Evolutionary conservation across 2,888 invertebrate species (phyloP).

Genomic region (Copidosoma aretas): DNA sequence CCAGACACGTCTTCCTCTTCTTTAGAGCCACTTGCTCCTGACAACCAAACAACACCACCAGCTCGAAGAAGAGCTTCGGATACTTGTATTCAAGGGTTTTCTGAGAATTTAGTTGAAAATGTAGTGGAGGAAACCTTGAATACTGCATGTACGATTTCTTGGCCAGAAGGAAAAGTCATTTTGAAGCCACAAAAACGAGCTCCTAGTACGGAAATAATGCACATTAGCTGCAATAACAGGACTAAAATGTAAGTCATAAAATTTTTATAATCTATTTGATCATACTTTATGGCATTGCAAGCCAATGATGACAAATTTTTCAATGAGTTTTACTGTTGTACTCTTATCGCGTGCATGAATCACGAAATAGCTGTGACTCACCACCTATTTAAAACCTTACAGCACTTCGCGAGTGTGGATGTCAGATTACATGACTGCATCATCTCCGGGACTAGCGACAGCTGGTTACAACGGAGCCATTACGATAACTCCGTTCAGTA

Average conservation of each 20-base stretch:
- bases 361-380: no score
- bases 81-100: slow-evolving; percentile 51
- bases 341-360: no score
- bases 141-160: slow-evolving; percentile 62
- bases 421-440: slow-evolving; percentile 68
- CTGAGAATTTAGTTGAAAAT: slow-evolving; percentile 62
- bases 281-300: no score
- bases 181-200: slow-evolving; percentile 35
- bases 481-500: slow-evolving; percentile 59
- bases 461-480: slow-evolving; percentile 53
- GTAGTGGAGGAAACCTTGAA: slow-evolving; percentile 64
- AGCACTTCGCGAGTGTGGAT: slow-evolving; percentile 62
- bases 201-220: slow-evolving; percentile 39
- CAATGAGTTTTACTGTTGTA: no score
- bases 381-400: slow-evolving; percentile 32
- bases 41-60: slow-evolving; percentile 42
- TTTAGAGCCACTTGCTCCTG: slow-evolving; percentile 53
- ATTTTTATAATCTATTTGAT: background rate
- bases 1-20: slow-evolving; percentile 58
- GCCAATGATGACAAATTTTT: no score
- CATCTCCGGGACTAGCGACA: slow-evolving; percentile 52
- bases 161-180: slow-evolving; percentile 57
- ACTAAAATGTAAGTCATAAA: slow-evolving; percentile 28
- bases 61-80: slow-evolving; percentile 34
- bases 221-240: slow-evolving; percentile 31